Percentiles rank a stretch among this genome's conserved stretches.
Conservation (phyloP, 2,113 vertebrate species). For the Triplophysa dalaica region DNA sequence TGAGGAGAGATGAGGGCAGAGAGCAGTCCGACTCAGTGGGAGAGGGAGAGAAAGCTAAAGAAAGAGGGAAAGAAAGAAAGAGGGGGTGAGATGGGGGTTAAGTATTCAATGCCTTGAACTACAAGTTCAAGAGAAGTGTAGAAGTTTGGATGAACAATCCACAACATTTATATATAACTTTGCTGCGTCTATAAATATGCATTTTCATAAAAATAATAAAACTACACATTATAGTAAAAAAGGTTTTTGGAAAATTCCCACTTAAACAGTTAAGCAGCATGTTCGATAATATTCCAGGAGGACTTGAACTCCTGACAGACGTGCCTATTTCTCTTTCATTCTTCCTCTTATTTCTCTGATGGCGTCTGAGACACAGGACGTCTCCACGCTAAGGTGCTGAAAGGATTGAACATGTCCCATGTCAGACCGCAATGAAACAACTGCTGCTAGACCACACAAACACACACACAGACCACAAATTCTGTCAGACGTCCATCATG, state of each 20-base stretch:
- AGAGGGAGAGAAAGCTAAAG: conserved; percentile 34
- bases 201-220: too few relatives aligned
- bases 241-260: too few relatives aligned
- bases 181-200: too few relatives aligned
- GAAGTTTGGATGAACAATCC: too few relatives aligned
- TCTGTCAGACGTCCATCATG: too few relatives aligned
- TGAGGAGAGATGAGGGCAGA: conserved; percentile 50
- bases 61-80: conserved; percentile 25
- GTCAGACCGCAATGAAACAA: conserved; percentile 37
- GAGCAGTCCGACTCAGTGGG: conserved; percentile 41
- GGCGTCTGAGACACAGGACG: conserved; percentile 44
- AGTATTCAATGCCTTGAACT: conserved; percentile 10
- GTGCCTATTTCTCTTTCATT: conserved; percentile 37
- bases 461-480: background rate
- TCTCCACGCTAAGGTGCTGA: conserved; percentile 46
- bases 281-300: conserved; percentile 6
- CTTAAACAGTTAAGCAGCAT: background rate
- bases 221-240: too few relatives aligned
- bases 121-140: conserved; percentile 3
- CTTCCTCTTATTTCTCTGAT: conserved; percentile 5
- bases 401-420: conserved; percentile 40
- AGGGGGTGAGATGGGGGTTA: conserved; percentile 21
- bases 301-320: conserved; percentile 29
- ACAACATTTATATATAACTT: too few relatives aligned
- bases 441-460: conserved; percentile 24